These are phyloP conservation scores for Pteronura brasiliensis DNA, from an alignment of 2,113 vertebrate genomes.

Conservation along the genomic window DNA sequence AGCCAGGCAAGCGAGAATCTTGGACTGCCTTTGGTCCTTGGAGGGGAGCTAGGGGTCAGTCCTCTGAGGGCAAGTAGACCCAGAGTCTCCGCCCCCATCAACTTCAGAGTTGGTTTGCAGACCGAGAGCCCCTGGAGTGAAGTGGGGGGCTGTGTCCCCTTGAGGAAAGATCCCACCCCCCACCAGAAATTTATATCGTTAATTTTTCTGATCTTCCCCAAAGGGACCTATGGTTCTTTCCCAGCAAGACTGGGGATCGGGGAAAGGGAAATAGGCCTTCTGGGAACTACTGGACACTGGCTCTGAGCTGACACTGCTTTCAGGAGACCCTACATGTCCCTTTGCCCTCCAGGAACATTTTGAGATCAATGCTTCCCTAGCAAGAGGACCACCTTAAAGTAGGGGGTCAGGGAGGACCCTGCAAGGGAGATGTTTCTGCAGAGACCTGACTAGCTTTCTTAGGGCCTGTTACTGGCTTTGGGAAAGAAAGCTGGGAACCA, in stretches of 20 bases:
- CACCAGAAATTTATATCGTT: fast-evolving
- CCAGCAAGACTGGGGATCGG: background rate
- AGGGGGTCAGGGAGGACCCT: background rate
- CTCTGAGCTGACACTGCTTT: background rate
- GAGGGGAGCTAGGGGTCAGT: background rate
- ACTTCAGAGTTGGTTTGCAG: background rate
- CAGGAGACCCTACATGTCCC: background rate
- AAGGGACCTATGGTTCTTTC: background rate
- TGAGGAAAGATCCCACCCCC: background rate
- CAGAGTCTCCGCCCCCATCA: too few relatives aligned
- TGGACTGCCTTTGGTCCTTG: background rate
- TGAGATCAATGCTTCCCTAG: too few relatives aligned
- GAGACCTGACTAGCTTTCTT: background rate
- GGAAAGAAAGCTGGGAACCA: background rate
- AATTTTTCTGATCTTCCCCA: background rate
- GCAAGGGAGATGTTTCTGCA: background rate
- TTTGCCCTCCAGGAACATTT: background rate
- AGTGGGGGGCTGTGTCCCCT: too few relatives aligned
- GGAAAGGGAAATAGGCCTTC: background rate
- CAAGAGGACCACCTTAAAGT: background rate
- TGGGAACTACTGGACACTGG: background rate
- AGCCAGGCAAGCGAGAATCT: background rate
- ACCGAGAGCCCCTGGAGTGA: background rate
- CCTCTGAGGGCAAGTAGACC: background rate
- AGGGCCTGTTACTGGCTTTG: background rate